Conservation (phyloP, 2,797 vertebrate species). For the Cryptoblepharus egeriae region DNA sequence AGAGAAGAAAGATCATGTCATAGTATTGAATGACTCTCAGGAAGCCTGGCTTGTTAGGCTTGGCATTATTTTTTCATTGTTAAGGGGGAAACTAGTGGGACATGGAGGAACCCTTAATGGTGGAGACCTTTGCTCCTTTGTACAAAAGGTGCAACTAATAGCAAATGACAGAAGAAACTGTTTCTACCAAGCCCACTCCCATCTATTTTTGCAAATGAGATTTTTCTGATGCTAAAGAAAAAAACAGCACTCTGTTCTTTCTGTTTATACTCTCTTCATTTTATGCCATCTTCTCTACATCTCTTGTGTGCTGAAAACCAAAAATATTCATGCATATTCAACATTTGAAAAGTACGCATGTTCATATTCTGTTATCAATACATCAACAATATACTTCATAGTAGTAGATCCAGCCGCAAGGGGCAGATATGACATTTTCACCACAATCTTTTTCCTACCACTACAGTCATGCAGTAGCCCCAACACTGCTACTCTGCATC, state of each 20-base stretch:
- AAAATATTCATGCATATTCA: too few species aligned
- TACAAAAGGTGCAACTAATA: conserved; percentile 24
- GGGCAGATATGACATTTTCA: too few species aligned
- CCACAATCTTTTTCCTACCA: too few species aligned
- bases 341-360: too few species aligned
- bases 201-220: conserved; percentile 24
- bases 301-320: background rate
- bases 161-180: conserved; percentile 45
- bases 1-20: background rate
- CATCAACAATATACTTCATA: too few species aligned
- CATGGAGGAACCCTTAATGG: conserved; percentile 30
- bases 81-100: background rate
- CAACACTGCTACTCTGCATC: too few species aligned
- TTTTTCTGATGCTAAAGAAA: background rate
- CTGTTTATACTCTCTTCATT: background rate
- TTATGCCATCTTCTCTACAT: background rate
- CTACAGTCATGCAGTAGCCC: too few species aligned
- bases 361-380: too few species aligned
- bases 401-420: too few species aligned
- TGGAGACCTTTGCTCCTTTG: background rate
- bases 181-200: too few species aligned
- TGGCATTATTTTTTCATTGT: background rate
- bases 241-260: background rate
- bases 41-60: too few species aligned
- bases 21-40: background rate